Conservation (phyloP, 2,113 vertebrate genomes). For the Condylura cristata region DNA sequence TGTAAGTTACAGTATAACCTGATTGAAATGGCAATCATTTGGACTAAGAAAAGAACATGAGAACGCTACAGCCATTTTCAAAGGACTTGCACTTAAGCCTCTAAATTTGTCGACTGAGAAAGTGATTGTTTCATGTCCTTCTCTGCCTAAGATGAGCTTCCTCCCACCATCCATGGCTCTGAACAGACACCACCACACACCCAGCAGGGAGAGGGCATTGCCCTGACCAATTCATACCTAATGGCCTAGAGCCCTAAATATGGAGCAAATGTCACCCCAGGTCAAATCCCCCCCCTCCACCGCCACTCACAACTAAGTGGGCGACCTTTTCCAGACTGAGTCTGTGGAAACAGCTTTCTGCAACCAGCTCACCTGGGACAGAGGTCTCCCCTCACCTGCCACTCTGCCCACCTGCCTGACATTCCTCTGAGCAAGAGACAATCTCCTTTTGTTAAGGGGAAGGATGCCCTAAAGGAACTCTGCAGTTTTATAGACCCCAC, state of each 20-base stretch:
- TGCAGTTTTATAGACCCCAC: too few relatives aligned
- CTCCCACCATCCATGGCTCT: neutral
- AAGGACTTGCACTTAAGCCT: neutral
- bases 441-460: too few relatives aligned
- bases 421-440: neutral
- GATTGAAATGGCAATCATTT: neutral
- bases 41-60: neutral
- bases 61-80: neutral
- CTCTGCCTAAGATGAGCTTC: rapidly evolving
- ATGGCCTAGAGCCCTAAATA: constrained; percentile 58
- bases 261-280: constrained; percentile 51
- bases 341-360: neutral
- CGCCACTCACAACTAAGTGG: neutral
- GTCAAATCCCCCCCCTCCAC: constrained; percentile 48
- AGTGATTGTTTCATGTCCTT: rapidly evolving
- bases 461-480: too few relatives aligned
- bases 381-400: neutral
- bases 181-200: neutral
- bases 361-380: neutral
- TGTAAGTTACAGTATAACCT: neutral
- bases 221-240: constrained; percentile 61
- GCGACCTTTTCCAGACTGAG: constrained; percentile 53
- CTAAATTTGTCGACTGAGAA: neutral
- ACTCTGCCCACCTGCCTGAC: neutral
- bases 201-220: constrained; percentile 30